Percentiles rank a stretch among this genome's conserved stretches.
Conservation (phyloP, 2,888 invertebrate species). For the Macrostomum cliftonense region DNA sequence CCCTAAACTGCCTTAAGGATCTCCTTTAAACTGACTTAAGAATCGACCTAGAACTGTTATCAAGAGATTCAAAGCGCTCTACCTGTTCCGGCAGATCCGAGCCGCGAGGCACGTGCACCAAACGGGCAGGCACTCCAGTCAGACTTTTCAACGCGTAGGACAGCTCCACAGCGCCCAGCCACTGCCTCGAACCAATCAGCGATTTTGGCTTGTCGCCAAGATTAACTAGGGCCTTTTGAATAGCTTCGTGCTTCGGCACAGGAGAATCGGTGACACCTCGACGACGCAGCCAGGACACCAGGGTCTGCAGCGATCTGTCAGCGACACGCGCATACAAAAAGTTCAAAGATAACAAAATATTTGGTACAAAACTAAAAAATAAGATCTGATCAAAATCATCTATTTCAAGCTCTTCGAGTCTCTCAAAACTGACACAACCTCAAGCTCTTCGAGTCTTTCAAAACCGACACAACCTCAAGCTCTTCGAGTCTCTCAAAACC, state of each 20-base stretch:
- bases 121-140: conserved; percentile 45
- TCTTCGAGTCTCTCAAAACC: too few relatives aligned
- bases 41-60: too few relatives aligned
- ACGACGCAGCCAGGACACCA: conserved; percentile 72
- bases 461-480: too few relatives aligned
- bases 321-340: too few relatives aligned
- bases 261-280: conserved; percentile 45
- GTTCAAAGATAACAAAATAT: too few relatives aligned
- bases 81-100: conserved; percentile 59
- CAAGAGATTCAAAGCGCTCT: too few relatives aligned
- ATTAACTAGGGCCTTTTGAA: conserved; percentile 78
- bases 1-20: background rate
- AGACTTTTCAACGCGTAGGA: conserved; percentile 59
- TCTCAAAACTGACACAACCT: too few relatives aligned
- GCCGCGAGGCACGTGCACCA: conserved; percentile 66
- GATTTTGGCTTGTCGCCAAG: conserved; percentile 72
- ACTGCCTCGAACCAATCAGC: conserved; percentile 74
- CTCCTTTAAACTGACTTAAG: background rate
- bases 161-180: conserved; percentile 97
- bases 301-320: conserved; percentile 66
- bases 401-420: too few relatives aligned
- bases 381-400: too few relatives aligned
- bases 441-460: too few relatives aligned
- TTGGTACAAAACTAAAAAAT: too few relatives aligned
- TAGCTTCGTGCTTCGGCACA: conserved; percentile 53